Base-by-base conservation (phyloP, 2,797 vertebrate species). In the Pseudochromis fuscus region DNA sequence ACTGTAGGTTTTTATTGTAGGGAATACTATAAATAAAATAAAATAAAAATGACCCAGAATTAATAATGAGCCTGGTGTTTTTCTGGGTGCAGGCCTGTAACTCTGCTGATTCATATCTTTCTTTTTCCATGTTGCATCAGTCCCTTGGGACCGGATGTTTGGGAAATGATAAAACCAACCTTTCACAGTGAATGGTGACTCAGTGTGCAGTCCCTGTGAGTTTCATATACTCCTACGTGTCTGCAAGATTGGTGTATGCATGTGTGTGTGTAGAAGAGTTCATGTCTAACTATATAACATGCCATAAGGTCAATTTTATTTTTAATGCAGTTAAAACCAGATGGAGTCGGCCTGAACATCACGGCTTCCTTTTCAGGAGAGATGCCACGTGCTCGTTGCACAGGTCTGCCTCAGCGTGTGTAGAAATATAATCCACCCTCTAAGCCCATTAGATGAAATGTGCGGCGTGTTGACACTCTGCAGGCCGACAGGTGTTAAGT, bases 341-440 rank as follows among this genome's bases (percentile, higher is more conserved):
- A 46, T n/a, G 1, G 51, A 28, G 23, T 23, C 21, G 35, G 19
- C 24, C 25, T 49, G 31, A 61, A 45, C 25, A 18, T 4, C 2
- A 23, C 2, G 15, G 27, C 10, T 57, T 56, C 48, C n/a, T 58
- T 68, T 68, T 65, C 46, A 64, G 57, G 1, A 49, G 59, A 13
- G 30, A 27, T 35, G 25, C 42, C 48, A 45, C 4, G 2, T 59
- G 38, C 31, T 37, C 28, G 7, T 31, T 13, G 21, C 57, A 25
- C 46, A 45, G 28, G 31, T 25, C 33, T 9, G 40, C 55, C 65
- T 78, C 45, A 28, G 42, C 37, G 24, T 35, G 16, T 38, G 69
- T 35, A 7, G 55, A 67, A 60, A 82, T 55, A 25, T 19, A 53
- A 57, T 25, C 27, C 45, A 1, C 35, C 35, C 38, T 40, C 56